Conservation (phyloP, 2,888 invertebrate genomes). For the Pandemis heparana region DNA sequence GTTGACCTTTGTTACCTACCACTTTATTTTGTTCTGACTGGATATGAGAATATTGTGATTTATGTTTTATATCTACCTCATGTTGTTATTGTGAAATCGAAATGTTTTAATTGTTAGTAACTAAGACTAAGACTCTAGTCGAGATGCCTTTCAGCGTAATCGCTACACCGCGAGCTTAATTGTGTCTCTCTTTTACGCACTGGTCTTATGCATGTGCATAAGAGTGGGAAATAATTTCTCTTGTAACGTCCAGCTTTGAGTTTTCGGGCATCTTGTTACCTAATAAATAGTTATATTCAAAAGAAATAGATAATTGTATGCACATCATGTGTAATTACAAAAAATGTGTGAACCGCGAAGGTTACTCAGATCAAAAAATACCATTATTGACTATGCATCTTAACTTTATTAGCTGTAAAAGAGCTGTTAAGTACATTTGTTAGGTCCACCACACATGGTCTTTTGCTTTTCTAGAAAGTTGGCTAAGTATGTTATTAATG, state of each 20-base stretch:
- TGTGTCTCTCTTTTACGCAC: too few relatives aligned
- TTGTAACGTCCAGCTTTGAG: too few relatives aligned
- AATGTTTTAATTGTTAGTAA: constrained; percentile 15
- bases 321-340: too few relatives aligned
- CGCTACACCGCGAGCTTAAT: too few relatives aligned
- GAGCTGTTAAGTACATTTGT: not conserved
- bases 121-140: not conserved
- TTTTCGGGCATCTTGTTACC: not conserved
- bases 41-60: constrained; percentile 15
- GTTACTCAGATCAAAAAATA: too few relatives aligned
- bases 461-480: not conserved
- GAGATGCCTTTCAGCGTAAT: not conserved
- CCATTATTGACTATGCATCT: not conserved
- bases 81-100: constrained; percentile 14
- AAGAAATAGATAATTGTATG: not conserved
- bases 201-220: too few relatives aligned
- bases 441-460: not conserved
- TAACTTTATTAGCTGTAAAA: not conserved
- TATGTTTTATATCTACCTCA: constrained; percentile 31
- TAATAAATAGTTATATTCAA: not conserved
- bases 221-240: too few relatives aligned
- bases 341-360: too few relatives aligned
- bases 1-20: constrained; percentile 23
- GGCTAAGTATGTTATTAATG: too few relatives aligned
- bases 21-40: constrained; percentile 1